Evolutionary conservation across 2,113 vertebrate species (phyloP).

Genomic region (Phalacrocorax pelagicus): DNA sequence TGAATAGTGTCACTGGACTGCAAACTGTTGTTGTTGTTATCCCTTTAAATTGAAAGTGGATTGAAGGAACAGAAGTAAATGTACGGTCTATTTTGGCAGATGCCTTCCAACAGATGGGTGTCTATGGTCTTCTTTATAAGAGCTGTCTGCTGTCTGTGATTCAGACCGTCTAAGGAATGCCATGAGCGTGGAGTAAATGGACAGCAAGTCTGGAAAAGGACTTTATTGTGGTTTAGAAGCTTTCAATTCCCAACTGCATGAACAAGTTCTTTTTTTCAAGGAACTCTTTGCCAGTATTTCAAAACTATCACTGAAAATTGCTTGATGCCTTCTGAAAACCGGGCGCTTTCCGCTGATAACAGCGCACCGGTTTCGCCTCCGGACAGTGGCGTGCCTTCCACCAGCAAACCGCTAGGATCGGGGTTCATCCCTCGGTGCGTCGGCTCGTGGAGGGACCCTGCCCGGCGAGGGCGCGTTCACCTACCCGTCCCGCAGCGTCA

Average conservation of each 20-base stretch:
- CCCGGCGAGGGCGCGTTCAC: not conserved
- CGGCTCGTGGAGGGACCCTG: not conserved
- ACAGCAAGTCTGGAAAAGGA: conserved; percentile 61
- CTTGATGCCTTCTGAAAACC: not conserved
- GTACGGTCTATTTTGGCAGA: not conserved
- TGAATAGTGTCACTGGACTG: not conserved
- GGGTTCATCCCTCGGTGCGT: not conserved
- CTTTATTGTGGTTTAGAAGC: conserved; percentile 72
- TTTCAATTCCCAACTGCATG: conserved; percentile 64
- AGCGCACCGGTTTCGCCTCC: not conserved
- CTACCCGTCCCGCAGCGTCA: not conserved
- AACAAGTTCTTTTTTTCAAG: conserved; percentile 51
- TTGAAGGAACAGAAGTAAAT: conserved; percentile 22
- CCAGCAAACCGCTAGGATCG: rapidly evolving
- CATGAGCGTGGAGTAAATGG: conserved; percentile 34
- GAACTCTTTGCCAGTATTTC: conserved; percentile 51
- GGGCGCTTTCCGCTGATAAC: not conserved
- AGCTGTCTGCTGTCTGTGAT: conserved; percentile 50
- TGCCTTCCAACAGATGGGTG: conserved; percentile 26
- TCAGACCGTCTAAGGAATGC: conserved; percentile 64
- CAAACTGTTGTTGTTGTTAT: conserved; percentile 51
- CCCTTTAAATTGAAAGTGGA: conserved; percentile 14
- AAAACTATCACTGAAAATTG: not conserved
- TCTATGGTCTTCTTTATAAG: conserved; percentile 31
- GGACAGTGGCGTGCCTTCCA: not conserved